These are phyloP conservation scores for Dendrocincla fuliginosa DNA, from an alignment of 2,797 vertebrate genomes.

Conservation along the genomic window DNA sequence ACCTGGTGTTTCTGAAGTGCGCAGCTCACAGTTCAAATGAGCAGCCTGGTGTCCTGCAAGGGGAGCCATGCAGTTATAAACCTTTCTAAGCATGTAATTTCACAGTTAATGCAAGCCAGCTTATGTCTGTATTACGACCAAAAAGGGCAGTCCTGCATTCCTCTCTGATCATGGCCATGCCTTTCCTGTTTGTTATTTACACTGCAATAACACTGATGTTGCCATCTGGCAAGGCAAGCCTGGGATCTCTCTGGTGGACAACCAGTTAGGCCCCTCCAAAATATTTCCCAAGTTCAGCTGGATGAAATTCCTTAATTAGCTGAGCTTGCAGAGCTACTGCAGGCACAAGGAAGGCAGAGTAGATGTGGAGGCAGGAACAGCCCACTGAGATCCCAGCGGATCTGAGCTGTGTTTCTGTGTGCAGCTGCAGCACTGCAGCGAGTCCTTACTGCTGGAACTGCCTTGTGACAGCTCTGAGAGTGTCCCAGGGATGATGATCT, in stretches of 20 bases:
- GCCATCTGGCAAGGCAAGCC: conserved; percentile 12
- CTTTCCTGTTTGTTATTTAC: neutral
- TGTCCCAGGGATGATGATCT: neutral
- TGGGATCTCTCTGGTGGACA: neutral
- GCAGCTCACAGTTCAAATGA: fast-evolving
- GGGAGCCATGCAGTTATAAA: neutral
- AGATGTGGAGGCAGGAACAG: neutral
- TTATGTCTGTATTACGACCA: neutral
- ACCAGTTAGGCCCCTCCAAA: neutral
- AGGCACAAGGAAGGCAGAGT: neutral
- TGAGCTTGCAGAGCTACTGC: neutral
- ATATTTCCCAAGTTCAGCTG: neutral
- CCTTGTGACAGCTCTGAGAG: neutral
- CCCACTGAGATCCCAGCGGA: fast-evolving
- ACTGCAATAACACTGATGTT: neutral
- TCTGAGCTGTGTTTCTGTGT: neutral
- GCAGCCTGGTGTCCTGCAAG: neutral
- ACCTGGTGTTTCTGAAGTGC: fast-evolving
- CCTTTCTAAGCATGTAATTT: neutral
- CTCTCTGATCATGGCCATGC: neutral
- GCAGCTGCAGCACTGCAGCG: neutral
- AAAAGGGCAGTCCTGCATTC: conserved; percentile 2
- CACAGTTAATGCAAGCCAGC: neutral
- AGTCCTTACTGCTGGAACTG: neutral
- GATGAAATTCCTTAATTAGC: neutral